These are phyloP conservation scores for Zophobas atratus DNA, from an alignment of 1,140 invertebrate species.

Conservation along the genomic window DNA sequence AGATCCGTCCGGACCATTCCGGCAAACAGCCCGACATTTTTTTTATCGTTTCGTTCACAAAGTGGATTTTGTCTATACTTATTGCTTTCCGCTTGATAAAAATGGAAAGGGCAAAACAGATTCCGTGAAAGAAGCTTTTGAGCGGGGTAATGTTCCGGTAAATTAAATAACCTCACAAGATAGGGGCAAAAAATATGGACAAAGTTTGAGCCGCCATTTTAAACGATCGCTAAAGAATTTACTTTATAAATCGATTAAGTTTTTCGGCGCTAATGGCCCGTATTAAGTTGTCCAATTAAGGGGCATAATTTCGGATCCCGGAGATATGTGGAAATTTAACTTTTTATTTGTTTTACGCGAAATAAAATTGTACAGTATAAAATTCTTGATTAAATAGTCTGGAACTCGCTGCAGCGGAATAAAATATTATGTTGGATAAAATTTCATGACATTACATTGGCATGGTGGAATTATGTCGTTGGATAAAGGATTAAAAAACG, in stretches of 20 bases:
- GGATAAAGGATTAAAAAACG: constrained; percentile 3
- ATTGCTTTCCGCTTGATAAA: constrained; percentile 11
- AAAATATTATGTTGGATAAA: constrained; percentile 50
- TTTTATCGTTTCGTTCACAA: constrained; percentile 2
- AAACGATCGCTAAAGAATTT: too few species aligned
- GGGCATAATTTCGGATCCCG: constrained; percentile 11
- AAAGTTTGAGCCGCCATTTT: neutral
- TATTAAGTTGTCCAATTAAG: constrained; percentile 25
- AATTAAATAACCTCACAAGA: constrained; percentile 4
- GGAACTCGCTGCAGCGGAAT: constrained; percentile 44
- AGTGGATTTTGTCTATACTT: constrained; percentile 12
- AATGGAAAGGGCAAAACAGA: constrained; percentile 14
- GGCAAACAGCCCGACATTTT: neutral
- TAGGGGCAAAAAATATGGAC: neutral
- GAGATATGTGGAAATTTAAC: constrained; percentile 28
- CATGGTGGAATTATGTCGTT: constrained; percentile 19
- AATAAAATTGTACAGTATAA: constrained; percentile 52
- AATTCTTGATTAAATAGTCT: constrained; percentile 56
- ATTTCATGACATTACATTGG: constrained; percentile 29
- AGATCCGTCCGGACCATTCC: too few species aligned
- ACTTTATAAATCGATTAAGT: too few species aligned
- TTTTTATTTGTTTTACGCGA: constrained; percentile 25
- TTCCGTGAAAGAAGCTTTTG: constrained; percentile 4
- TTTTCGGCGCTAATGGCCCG: too few species aligned
- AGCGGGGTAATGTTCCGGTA: constrained; percentile 7